Percentiles rank a stretch among this genome's conserved stretches.
These are phyloP conservation scores for Octodon degus DNA, from an alignment of 2,113 vertebrate species.

Conservation along the genomic window DNA sequence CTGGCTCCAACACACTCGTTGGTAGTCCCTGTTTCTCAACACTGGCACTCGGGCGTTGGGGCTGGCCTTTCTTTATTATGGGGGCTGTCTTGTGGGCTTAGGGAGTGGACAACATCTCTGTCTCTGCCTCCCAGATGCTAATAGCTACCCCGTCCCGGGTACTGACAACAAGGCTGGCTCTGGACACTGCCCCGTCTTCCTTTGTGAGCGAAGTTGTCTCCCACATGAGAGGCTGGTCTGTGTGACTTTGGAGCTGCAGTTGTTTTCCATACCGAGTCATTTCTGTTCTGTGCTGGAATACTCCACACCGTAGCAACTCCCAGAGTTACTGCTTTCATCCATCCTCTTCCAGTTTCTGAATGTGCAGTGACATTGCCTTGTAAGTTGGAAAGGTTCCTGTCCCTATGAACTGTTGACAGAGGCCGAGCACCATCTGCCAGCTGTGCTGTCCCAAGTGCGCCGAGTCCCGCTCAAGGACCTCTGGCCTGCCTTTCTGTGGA, in stretches of 20 bases:
- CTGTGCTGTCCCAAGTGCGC: neutral
- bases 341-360: neutral
- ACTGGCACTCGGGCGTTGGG: neutral
- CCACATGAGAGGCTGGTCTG: neutral
- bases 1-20: neutral
- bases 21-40: neutral
- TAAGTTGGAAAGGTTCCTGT: neutral
- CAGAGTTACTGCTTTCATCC: slow-evolving; percentile 34
- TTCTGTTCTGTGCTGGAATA: neutral
- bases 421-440: neutral
- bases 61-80: neutral
- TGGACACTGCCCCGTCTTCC: neutral
- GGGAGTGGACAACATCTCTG: neutral
- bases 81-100: neutral
- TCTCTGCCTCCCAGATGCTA: neutral
- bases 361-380: neutral
- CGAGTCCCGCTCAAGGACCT: neutral
- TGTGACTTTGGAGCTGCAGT: slow-evolving; percentile 31
- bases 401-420: neutral
- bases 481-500: neutral
- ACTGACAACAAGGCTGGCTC: neutral
- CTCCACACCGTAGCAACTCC: neutral
- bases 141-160: neutral
- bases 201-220: neutral
- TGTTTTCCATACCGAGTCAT: slow-evolving; percentile 7